Percentiles rank a stretch among this genome's conserved stretches.
phyloP scores from a whole-genome alignment of 2,113 vertebrate genomes.

The Ctenomys sociabilis region DNA sequence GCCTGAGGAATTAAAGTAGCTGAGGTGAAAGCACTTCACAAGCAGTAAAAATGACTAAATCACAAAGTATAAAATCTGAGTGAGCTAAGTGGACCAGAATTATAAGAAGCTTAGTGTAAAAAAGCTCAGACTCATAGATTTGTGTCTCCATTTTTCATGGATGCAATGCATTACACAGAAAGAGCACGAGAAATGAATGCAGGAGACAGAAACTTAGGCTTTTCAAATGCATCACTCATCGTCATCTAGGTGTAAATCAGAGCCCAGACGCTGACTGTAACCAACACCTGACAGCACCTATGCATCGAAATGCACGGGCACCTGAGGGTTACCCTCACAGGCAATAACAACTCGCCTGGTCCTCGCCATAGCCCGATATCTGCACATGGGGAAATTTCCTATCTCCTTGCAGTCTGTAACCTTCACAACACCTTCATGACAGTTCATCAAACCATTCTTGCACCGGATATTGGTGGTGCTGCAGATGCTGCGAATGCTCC shows the following conservation, averaged over 20 bases:
- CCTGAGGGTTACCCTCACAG: slow-evolving; percentile 60
- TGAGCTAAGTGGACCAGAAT: neutral
- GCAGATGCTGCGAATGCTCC: slow-evolving; percentile 72
- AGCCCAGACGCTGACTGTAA: neutral
- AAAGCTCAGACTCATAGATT: neutral
- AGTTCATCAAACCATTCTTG: slow-evolving; percentile 71
- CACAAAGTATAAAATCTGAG: neutral
- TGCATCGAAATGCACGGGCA: slow-evolving; percentile 78
- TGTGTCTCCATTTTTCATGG: slow-evolving; percentile 39
- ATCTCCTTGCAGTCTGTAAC: slow-evolving; percentile 76
- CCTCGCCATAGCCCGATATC: slow-evolving; percentile 50
- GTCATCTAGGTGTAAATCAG: neutral
- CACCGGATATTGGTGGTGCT: slow-evolving; percentile 45
- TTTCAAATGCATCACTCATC: neutral
- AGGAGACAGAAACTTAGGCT: neutral
- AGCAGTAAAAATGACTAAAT: neutral
- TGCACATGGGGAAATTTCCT: slow-evolving; percentile 72
- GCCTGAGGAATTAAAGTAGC: neutral
- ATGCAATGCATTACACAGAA: neutral
- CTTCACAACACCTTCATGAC: slow-evolving; percentile 68
- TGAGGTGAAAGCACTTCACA: neutral
- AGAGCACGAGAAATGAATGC: neutral
- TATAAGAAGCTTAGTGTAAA: neutral
- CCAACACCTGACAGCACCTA: neutral
- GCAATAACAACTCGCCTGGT: slow-evolving; percentile 73